Evolutionary conservation across 2,113 vertebrate genomes (phyloP), one percentile per base, ranked within the genome.

Genomic region (Antechinus flavipes): DNA sequence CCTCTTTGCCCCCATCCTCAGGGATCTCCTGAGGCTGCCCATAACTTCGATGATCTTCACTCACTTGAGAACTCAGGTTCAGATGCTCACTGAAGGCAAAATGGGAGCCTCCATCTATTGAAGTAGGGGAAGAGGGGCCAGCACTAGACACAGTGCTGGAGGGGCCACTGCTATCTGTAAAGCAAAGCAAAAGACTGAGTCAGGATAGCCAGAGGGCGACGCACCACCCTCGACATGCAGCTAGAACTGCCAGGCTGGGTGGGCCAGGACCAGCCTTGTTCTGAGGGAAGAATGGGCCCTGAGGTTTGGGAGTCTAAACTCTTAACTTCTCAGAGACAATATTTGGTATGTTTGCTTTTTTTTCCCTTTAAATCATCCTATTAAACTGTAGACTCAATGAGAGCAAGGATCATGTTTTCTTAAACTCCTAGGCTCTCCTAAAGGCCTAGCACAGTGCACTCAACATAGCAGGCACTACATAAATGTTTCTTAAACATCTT

Each of bases 111-210:
- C 98, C 99, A 98, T 99, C 99, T 12, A 99, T 98, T 8, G 99
- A 98, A 58, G 99, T 99, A 93, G 99, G 99, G 23, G 99, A 99
- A 3, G 99, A 99, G 0, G 99, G 99, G 3, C 99, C 99, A 22
- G 99, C 99, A 53, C 99, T 99, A 97, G 99, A 99, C 94, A 99
- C 99, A 0, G 99, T 99, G 96, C 99, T 99, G 96, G 99, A 99
- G 1, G 99, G 99, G 91, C 99, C 99, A 56, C 99, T 99, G 99
- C 99, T 99, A 97, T 99, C 99, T 99, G 99, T 96, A 99, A 98
- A 98, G 90, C 42, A 97, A 97, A 97, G 52, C 90, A 94, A 95
- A 92, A 49, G 90, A 95, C 58, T 27, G 91, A 92, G 91, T 97
- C 42, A 97, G 52, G 91, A 2, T 42, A 92, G 49, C 46, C 47